A percentile compares a stretch with the other conserved stretches of the same genome.
Evolutionary conservation across 2,797 vertebrate genomes (phyloP).

Genomic region (Neoniphon sammara): DNA sequence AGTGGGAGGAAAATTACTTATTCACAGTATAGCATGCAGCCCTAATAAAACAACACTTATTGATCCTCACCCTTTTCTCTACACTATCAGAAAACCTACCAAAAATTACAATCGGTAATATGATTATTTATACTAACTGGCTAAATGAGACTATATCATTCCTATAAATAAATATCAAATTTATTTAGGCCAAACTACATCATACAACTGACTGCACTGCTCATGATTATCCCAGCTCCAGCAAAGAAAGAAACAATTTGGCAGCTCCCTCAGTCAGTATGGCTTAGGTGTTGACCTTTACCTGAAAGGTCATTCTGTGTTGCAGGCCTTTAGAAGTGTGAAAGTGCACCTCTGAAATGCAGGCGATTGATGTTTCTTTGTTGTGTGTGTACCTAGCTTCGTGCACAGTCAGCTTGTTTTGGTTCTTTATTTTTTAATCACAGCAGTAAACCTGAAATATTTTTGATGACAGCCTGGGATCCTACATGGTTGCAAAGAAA

Average conservation of each 20-base stretch:
- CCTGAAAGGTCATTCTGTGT: not conserved
- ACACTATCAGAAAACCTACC: too few relatives aligned
- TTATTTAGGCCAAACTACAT: not conserved
- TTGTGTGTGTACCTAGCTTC: not conserved
- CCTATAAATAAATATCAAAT: not conserved
- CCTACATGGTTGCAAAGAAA: constrained; percentile 7
- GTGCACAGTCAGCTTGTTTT: constrained; percentile 17
- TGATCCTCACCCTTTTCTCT: too few relatives aligned
- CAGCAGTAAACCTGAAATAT: not conserved
- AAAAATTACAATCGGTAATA: too few relatives aligned
- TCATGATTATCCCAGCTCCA: too few relatives aligned
- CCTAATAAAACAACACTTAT: too few relatives aligned
- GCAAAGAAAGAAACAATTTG: not conserved
- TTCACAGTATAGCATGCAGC: too few relatives aligned
- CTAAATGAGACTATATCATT: not conserved
- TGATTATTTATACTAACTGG: too few relatives aligned
- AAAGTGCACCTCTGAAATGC: not conserved
- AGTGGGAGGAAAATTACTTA: too few relatives aligned
- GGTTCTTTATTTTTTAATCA: not conserved
- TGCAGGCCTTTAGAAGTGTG: not conserved
- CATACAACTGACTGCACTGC: too few relatives aligned
- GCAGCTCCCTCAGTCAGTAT: not conserved
- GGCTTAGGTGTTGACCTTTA: not conserved
- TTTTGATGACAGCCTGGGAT: constrained; percentile 18
- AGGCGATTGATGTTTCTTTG: constrained; percentile 6